Conservation (phyloP, 2,113 vertebrate genomes). For the Phrynosoma blainvillii region DNA sequence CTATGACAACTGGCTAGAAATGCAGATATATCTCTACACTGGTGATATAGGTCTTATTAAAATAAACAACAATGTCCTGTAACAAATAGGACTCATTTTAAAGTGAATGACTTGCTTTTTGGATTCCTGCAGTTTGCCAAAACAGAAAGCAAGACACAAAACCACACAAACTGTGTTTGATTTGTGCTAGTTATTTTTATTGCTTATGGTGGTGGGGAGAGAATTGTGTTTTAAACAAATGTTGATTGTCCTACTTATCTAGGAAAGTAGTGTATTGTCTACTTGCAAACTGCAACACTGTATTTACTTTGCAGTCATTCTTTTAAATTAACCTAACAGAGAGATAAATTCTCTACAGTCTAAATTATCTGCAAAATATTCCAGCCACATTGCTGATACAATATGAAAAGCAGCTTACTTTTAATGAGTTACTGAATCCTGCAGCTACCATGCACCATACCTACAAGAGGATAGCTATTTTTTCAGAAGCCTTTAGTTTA, state of each 20-base stretch:
- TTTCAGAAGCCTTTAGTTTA: neutral
- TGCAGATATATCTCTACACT: neutral
- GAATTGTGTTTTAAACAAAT: neutral
- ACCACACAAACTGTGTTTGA: neutral
- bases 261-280: neutral
- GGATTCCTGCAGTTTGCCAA: neutral
- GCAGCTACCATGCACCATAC: neutral
- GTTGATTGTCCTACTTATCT: neutral
- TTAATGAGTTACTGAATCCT: constrained; percentile 22
- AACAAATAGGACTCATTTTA: neutral
- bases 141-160: neutral
- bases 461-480: constrained; percentile 19
- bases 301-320: constrained; percentile 7
- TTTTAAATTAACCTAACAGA: neutral
- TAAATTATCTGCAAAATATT: constrained; percentile 10
- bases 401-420: neutral
- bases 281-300: neutral
- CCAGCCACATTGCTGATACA: neutral
- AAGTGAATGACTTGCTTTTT: neutral
- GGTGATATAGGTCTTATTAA: neutral
- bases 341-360: constrained; percentile 3
- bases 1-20: constrained; percentile 13
- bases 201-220: neutral
- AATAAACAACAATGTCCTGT: neutral
- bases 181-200: neutral